phyloP scores from a whole-genome alignment of 2,113 vertebrate species.

The Phylloscopus trochilus region DNA sequence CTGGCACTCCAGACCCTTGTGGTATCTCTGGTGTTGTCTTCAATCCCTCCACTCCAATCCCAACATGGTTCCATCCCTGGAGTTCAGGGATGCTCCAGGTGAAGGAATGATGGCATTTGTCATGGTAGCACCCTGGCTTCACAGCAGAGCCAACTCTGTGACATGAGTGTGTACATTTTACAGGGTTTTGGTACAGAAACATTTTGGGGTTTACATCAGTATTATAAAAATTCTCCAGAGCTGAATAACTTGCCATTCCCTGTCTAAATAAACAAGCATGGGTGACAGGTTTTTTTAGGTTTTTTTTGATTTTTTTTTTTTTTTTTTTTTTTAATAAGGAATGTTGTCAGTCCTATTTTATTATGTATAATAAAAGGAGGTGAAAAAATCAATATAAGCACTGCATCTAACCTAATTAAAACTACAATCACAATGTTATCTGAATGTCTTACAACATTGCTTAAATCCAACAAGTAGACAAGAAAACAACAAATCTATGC shows the following conservation, averaged over 20 bases:
- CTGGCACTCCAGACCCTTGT: neutral
- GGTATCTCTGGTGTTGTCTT: neutral
- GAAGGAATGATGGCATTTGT: fast-evolving
- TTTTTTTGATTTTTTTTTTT: neutral
- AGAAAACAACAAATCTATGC: constrained; percentile 60
- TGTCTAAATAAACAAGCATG: constrained; percentile 53
- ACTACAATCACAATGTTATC: constrained; percentile 65
- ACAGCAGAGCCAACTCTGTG: neutral
- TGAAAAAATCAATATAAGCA: constrained; percentile 57
- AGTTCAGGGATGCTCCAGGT: neutral
- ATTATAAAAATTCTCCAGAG: neutral
- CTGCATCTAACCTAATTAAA: constrained; percentile 58
- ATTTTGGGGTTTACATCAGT: neutral
- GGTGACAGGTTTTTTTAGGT: neutral
- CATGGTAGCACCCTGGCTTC: fast-evolving
- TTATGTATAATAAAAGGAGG: constrained; percentile 39
- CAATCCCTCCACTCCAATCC: neutral
- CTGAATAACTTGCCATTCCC: neutral
- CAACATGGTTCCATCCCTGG: fast-evolving
- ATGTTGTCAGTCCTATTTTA: constrained; percentile 61
- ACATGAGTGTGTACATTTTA: fast-evolving
- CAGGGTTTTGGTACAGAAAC: neutral
- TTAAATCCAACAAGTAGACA: constrained; percentile 63
- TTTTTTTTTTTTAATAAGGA: constrained; percentile 29
- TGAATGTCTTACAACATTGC: constrained; percentile 54